These are phyloP conservation scores for Philaethria dido DNA, from an alignment of 2,888 invertebrate species.

Conservation along the genomic window DNA sequence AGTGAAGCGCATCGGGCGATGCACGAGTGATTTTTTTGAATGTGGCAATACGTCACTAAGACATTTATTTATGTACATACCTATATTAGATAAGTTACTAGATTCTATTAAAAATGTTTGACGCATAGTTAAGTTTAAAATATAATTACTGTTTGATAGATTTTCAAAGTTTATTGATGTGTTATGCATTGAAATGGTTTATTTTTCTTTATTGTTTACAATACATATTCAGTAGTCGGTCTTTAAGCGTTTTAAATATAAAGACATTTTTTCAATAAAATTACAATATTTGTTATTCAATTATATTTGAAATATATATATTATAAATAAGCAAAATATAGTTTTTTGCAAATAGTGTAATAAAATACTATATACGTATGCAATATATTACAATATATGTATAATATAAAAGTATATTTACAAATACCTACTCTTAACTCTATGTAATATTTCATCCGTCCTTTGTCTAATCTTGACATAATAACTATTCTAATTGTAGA, in stretches of 20 bases:
- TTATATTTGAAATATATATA: too few species aligned
- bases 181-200: constrained; percentile 20
- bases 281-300: too few species aligned
- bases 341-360: too few species aligned
- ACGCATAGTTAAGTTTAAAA: constrained; percentile 32
- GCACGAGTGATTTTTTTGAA: constrained; percentile 47
- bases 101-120: constrained; percentile 48
- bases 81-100: constrained; percentile 69
- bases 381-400: too few species aligned
- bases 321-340: too few species aligned
- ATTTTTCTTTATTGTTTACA: not conserved
- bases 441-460: constrained; percentile 23
- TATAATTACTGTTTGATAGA: constrained; percentile 23
- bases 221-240: not conserved
- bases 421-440: constrained; percentile 3
- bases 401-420: not conserved
- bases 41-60: constrained; percentile 30
- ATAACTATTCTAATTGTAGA: not conserved
- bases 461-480: constrained; percentile 12
- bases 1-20: constrained; percentile 78
- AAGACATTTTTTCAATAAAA: too few species aligned
- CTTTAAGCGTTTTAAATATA: not conserved
- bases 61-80: constrained; percentile 56
- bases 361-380: too few species aligned
- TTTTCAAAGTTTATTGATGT: constrained; percentile 28